Conservation (phyloP, 2,797 vertebrate genomes). For the Fundulus diaphanus region DNA sequence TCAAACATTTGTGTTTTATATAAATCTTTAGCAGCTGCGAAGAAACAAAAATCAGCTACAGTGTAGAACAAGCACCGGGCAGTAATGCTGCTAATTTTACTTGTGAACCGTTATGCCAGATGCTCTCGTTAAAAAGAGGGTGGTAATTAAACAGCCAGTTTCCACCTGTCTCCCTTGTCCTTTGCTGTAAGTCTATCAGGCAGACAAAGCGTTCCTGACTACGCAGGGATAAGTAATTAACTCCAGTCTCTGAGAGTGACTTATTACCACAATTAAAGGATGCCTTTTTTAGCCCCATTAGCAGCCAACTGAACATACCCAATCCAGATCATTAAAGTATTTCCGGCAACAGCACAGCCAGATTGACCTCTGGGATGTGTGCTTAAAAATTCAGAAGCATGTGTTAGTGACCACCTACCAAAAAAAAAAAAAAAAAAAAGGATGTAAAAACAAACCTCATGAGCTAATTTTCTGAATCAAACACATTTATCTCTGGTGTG, state of each 20-base stretch:
- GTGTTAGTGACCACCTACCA: neutral
- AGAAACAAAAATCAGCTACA: neutral
- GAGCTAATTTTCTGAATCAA: neutral
- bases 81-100: slow-evolving; percentile 7
- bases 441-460: neutral
- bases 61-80: neutral
- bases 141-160: slow-evolving; percentile 29
- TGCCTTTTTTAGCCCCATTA: slow-evolving; percentile 49
- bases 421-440: too few relatives aligned
- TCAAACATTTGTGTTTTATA: neutral
- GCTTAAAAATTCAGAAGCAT: slow-evolving; percentile 11
- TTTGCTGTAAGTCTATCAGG: slow-evolving; percentile 25
- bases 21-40: neutral
- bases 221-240: slow-evolving; percentile 57
- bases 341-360: slow-evolving; percentile 25
- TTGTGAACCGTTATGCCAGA: slow-evolving; percentile 13
- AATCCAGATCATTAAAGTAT: slow-evolving; percentile 42
- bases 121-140: slow-evolving; percentile 18
- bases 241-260: slow-evolving; percentile 47
- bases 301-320: slow-evolving; percentile 25
- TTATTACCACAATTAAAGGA: slow-evolving; percentile 66
- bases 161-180: slow-evolving; percentile 32
- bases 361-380: slow-evolving; percentile 8
- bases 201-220: slow-evolving; percentile 26
- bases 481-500: neutral